These are phyloP conservation scores for Mechanitis mazaeus DNA, from an alignment of 2,888 invertebrate species.

Conservation along the genomic window DNA sequence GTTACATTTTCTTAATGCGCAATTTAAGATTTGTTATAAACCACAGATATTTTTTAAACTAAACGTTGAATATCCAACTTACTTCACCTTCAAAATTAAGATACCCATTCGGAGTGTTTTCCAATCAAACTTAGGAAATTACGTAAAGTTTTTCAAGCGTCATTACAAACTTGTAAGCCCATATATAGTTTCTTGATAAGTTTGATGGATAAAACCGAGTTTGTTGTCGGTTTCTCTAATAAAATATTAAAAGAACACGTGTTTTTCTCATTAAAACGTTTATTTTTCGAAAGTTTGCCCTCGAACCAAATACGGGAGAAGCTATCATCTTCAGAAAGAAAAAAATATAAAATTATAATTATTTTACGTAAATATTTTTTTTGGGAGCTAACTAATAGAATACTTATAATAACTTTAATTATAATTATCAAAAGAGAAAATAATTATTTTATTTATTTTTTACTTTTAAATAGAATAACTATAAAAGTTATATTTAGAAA, in stretches of 20 bases:
- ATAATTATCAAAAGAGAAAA: too few species aligned
- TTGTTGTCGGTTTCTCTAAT: constrained; percentile 14
- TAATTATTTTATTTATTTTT: too few species aligned
- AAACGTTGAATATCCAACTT: constrained; percentile 4
- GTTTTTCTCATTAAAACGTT: constrained; percentile 1
- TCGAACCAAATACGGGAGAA: background rate
- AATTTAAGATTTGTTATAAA: constrained; percentile 5
- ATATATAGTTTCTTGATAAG: constrained; percentile 17
- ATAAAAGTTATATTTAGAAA: too few species aligned
- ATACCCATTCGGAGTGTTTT: constrained; percentile 12
- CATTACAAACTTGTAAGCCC: constrained; percentile 27
- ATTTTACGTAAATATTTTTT: too few species aligned
- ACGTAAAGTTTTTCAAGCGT: constrained; percentile 29
- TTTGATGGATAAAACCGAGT: constrained; percentile 14
- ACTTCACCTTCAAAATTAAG: constrained; percentile 10
- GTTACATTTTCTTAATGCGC: too few species aligned
- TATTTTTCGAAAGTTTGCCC: constrained; percentile 2
- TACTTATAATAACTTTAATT: too few species aligned
- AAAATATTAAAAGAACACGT: constrained; percentile 7
- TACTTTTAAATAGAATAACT: too few species aligned
- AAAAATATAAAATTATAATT: background rate
- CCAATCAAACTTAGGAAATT: constrained; percentile 29
- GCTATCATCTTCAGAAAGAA: too few species aligned
- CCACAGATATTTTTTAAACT: background rate
- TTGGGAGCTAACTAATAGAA: too few species aligned